Percentiles rank a stretch among this genome's conserved stretches.
Evolutionary conservation across 2,888 invertebrate genomes (phyloP).

Genomic region (Oligia fasciuncula): DNA sequence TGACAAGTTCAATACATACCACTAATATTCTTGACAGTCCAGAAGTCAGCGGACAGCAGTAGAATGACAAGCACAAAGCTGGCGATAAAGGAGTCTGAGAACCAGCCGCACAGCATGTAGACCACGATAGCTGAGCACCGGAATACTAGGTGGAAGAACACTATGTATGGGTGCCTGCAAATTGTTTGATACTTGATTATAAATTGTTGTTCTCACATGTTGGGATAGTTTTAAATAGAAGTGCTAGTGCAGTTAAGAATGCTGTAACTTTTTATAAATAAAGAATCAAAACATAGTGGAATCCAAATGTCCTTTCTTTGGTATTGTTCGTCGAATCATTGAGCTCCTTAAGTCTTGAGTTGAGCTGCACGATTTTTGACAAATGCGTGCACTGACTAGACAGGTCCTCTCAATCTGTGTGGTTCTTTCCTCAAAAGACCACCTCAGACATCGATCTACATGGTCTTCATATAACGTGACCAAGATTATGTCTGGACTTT

Average conservation of each 20-base stretch:
- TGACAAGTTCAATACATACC: constrained; percentile 80
- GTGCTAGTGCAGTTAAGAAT: not conserved
- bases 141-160: constrained; percentile 97
- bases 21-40: constrained; percentile 99
- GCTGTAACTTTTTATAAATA: not conserved
- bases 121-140: constrained; percentile 95
- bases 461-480: no score
- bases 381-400: no score
- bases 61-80: constrained; percentile 97
- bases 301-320: no score
- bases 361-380: no score
- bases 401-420: no score
- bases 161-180: constrained; percentile 97
- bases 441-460: no score
- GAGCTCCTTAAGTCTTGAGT: no score
- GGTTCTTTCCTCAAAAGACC: no score
- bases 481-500: no score
- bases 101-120: constrained; percentile 97
- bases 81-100: constrained; percentile 98
- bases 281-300: not conserved
- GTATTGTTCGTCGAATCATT: no score
- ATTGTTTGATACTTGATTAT: not conserved
- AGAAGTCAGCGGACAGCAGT: constrained; percentile 98
- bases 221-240: not conserved
- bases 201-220: not conserved